phyloP scores from a whole-genome alignment of 1,140 invertebrate species.

The Propsilocerus akamusi region DNA sequence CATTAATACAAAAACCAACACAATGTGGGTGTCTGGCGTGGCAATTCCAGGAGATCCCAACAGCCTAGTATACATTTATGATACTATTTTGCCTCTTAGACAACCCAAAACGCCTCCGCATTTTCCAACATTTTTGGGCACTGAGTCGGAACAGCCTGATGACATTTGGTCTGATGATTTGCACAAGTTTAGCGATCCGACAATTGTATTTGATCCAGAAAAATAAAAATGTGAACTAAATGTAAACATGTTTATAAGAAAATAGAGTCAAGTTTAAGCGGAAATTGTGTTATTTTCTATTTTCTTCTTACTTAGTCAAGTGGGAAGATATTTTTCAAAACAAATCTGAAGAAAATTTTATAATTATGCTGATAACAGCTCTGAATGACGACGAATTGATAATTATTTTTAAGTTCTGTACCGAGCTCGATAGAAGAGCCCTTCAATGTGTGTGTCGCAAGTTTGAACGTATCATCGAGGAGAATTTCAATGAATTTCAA shows the following conservation, averaged over 20 bases:
- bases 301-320: too few relatives aligned
- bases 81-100: constrained; percentile 48
- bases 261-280: too few relatives aligned
- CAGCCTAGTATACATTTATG: constrained; percentile 63
- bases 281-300: too few relatives aligned
- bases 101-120: constrained; percentile 38
- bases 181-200: constrained; percentile 20
- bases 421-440: neutral
- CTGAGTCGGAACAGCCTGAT: constrained; percentile 29
- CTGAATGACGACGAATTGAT: neutral
- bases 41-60: constrained; percentile 64
- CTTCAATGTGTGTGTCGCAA: neutral
- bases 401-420: neutral
- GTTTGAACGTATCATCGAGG: neutral
- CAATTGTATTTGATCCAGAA: constrained; percentile 10
- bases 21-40: constrained; percentile 72
- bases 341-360: too few relatives aligned
- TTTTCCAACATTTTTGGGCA: constrained; percentile 61
- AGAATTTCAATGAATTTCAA: neutral
- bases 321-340: too few relatives aligned
- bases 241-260: neutral
- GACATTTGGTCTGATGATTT: constrained; percentile 20
- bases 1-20: constrained; percentile 87
- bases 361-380: neutral
- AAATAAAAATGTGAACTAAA: neutral